Conservation (phyloP, 2,888 invertebrate species). For the Eupithecia insigniata region DNA sequence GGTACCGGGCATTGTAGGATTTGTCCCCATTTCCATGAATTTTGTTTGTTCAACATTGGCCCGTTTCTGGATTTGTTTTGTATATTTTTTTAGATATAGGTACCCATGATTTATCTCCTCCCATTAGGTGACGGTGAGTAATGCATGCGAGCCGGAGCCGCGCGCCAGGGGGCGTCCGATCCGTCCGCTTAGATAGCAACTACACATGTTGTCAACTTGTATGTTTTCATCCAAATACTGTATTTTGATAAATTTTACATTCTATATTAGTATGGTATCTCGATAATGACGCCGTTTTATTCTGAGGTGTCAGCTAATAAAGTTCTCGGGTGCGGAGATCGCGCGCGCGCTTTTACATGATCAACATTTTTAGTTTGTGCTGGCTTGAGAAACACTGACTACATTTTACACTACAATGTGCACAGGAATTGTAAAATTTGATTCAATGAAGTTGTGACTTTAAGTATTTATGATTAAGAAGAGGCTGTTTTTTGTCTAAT, state of each 20-base stretch:
- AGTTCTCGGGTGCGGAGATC: constrained; percentile 52
- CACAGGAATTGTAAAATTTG: neutral
- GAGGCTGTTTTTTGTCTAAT: neutral
- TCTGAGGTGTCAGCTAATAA: constrained; percentile 72
- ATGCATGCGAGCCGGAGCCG: constrained; percentile 67
- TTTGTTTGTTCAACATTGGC: constrained; percentile 79
- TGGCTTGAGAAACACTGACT: neutral
- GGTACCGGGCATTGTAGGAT: constrained; percentile 73
- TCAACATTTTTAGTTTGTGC: neutral
- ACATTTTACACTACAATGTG: constrained; percentile 41
- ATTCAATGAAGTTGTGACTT: neutral
- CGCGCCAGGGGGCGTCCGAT: constrained; percentile 81
- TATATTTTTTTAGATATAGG: constrained; percentile 68
- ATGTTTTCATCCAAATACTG: constrained; percentile 81
- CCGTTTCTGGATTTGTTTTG: constrained; percentile 70
- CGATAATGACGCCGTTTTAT: constrained; percentile 74
- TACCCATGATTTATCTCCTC: constrained; percentile 78
- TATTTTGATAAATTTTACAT: constrained; percentile 79
- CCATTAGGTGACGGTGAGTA: constrained; percentile 82
- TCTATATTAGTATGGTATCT: constrained; percentile 76
- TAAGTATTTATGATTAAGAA: neutral
- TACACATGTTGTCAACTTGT: constrained; percentile 84
- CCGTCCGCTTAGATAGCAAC: constrained; percentile 75
- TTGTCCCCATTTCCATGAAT: constrained; percentile 82
- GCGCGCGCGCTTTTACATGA: constrained; percentile 28